Evolutionary conservation across 1,140 invertebrate genomes (phyloP).

Genomic region (Helicoverpa armigera): DNA sequence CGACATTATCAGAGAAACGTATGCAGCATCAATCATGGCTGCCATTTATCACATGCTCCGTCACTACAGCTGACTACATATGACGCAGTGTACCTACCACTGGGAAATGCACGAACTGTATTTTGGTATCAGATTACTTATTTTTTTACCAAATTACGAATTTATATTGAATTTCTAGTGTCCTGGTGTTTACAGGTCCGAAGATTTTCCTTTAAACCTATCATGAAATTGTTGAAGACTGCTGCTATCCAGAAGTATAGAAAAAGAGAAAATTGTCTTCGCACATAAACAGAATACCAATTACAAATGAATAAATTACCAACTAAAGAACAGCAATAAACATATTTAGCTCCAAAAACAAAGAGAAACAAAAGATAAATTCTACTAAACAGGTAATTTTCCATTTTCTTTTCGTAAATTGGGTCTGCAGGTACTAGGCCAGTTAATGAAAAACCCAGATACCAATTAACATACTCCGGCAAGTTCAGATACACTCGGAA

Average conservation of each 20-base stretch:
- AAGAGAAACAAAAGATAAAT: constrained; percentile 9
- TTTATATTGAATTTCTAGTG: too few species aligned
- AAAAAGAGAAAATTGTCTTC: too few species aligned
- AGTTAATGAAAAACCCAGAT: constrained; percentile 26
- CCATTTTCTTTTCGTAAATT: constrained; percentile 10
- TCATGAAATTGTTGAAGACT: too few species aligned
- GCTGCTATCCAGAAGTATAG: too few species aligned
- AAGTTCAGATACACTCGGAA: constrained; percentile 23
- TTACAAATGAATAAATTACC: neutral
- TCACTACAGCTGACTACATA: neutral
- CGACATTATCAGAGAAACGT: constrained; percentile 17
- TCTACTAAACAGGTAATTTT: constrained; percentile 1
- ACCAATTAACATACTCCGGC: constrained; percentile 28
- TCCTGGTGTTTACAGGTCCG: too few species aligned
- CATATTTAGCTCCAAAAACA: neutral
- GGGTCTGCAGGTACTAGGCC: constrained; percentile 2
- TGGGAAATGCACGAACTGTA: neutral
- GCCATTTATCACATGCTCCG: constrained; percentile 21
- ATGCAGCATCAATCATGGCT: constrained; percentile 16
- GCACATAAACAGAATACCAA: neutral
- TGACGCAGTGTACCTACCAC: neutral
- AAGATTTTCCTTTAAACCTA: too few species aligned
- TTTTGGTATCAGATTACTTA: too few species aligned
- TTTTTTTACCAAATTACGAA: too few species aligned
- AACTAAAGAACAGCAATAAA: neutral